Evolutionary conservation across 2,797 vertebrate species (phyloP), one percentile per base, ranked within the genome.

Genomic region (Dicrostonyx torquatus): DNA sequence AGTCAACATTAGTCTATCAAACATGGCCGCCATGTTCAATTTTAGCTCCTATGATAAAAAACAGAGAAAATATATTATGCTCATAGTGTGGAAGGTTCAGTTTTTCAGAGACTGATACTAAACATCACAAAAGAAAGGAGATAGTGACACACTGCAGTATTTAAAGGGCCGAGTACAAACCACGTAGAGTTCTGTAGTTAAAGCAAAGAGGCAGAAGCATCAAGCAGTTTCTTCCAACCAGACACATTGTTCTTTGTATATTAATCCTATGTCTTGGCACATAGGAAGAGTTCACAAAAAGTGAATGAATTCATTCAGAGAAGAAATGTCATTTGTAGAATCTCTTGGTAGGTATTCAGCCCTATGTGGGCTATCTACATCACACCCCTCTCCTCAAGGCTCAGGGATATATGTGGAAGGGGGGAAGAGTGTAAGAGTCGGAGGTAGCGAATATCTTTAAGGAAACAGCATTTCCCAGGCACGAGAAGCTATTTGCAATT

Each of bases 1-100:
- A 95, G 92, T 76, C 78, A 95, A 85, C 45, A 83, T 64, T 72
- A 77, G 77, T 72, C 76, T 73, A 94, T 11, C 40, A 93, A 89
- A 94, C 53, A 17, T 48, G 58, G 76, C 66, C 34, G 92, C 40
- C 15, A 29, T 45, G 72, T 66, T 94, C 90, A 89, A 50, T 40
- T 68, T 75, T n/a, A 86, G 89, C 34, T 45, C 60, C 58, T 84
- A 15, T 26, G 26, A 88, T 90, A 43, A 80, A 93, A 96, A 29
- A 40, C 5, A 11, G 12, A 11, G 40, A 93, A 89, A 82, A 83
- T 89, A 90, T 72, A 48, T n/a, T 72, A 31, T 8, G 70, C 5
- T 80, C 20, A 29, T 18, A 62, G 79, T 50, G 31, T 50, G 90
- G 80, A 93, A 73, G 29, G 40, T 20, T 60, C 87, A n/a, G 17